A percentile compares a stretch with the other conserved stretches of the same genome.
These are phyloP conservation scores for Silurus asotus DNA, from an alignment of 2,113 vertebrate species.

Conservation along the genomic window DNA sequence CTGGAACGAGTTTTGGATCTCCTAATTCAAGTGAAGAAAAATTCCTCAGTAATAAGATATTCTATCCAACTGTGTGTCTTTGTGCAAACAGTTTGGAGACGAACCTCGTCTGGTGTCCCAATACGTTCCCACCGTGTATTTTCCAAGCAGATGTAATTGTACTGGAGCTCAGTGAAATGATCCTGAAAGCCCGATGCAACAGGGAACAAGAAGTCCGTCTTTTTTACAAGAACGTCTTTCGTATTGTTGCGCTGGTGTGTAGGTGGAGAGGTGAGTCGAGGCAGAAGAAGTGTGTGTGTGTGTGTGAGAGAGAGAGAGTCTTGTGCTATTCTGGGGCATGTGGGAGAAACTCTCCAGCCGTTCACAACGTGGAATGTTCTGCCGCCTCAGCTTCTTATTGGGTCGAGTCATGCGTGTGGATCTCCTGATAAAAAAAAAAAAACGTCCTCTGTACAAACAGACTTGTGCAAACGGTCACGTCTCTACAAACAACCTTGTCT, in stretches of 20 bases:
- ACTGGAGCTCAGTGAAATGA: not conserved
- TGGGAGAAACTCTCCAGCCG: slow-evolving; percentile 21
- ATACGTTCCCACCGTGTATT: not conserved
- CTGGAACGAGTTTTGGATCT: too few relatives aligned
- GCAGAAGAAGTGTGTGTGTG: slow-evolving; percentile 1
- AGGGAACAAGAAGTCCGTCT: not conserved
- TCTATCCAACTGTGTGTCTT: too few relatives aligned
- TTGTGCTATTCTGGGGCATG: slow-evolving; percentile 34
- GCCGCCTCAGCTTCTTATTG: not conserved
- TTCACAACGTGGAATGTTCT: slow-evolving; percentile 25
- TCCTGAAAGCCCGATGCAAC: not conserved
- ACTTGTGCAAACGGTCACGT: not conserved
- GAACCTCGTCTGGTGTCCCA: too few relatives aligned
- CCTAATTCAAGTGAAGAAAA: too few relatives aligned
- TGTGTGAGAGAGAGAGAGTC: not conserved
- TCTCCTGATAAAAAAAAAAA: not conserved
- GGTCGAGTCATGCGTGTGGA: slow-evolving; percentile 1
- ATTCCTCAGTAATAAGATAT: too few relatives aligned
- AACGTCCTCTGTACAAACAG: not conserved
- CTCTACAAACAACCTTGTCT: not conserved
- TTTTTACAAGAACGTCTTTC: not conserved
- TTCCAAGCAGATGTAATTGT: not conserved
- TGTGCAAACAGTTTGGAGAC: too few relatives aligned
- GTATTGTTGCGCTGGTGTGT: slow-evolving; percentile 6
- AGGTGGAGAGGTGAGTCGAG: not conserved